phyloP scores from a whole-genome alignment of 2,888 invertebrate genomes.

The Perithous albicinctus region DNA sequence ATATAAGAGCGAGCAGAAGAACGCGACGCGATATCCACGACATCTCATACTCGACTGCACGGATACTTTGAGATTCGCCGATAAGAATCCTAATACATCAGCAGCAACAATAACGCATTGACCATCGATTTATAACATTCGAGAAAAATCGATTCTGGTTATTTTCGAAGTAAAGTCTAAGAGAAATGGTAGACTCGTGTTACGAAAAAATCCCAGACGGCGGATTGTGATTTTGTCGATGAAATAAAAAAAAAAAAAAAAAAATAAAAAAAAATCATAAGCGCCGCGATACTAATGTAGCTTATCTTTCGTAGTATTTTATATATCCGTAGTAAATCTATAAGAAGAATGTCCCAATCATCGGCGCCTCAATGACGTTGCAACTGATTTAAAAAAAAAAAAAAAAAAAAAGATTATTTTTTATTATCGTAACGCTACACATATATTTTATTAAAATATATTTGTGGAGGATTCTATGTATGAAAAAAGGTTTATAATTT shows the following conservation, averaged over 20 bases:
- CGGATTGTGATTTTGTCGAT: slow-evolving; percentile 13
- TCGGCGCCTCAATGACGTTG: background rate
- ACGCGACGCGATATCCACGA: slow-evolving; percentile 63
- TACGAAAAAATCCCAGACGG: background rate
- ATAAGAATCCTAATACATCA: slow-evolving; percentile 62
- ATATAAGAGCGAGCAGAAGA: background rate
- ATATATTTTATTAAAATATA: no score
- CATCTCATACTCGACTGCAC: slow-evolving; percentile 69
- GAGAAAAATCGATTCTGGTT: slow-evolving; percentile 5
- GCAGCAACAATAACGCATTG: background rate
- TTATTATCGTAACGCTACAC: no score
- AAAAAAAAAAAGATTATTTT: no score
- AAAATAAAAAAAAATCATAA: no score
- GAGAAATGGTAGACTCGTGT: background rate
- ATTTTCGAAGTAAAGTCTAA: background rate
- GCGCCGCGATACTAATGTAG: slow-evolving; percentile 5
- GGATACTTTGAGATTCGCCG: slow-evolving; percentile 67
- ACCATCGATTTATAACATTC: background rate
- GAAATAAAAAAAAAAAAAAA: background rate
- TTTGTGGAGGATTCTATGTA: no score
- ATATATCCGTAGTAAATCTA: background rate
- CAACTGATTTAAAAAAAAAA: background rate
- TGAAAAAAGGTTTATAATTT: no score
- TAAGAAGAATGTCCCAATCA: background rate
- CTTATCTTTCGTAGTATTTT: slow-evolving; percentile 2